phyloP scores from a whole-genome alignment of 2,888 invertebrate genomes.

The Automeris io region DNA sequence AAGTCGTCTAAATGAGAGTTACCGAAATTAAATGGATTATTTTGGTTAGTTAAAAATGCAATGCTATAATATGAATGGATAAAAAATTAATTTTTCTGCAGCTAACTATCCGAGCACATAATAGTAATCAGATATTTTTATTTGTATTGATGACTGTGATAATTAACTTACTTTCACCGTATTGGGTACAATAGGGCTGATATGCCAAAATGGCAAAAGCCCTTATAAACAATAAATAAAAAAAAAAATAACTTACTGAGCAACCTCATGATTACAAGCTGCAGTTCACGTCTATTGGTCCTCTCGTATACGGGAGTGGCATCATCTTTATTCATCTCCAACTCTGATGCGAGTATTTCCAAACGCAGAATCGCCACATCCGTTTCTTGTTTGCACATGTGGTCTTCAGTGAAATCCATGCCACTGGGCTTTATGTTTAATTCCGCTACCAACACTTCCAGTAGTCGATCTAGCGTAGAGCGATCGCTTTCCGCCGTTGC shows the following conservation, averaged over 20 bases:
- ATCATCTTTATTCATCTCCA: slow-evolving; percentile 78
- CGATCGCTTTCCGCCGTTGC: slow-evolving; percentile 89
- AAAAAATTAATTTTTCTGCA: background rate
- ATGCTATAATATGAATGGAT: slow-evolving; percentile 11
- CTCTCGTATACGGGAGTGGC: slow-evolving; percentile 77
- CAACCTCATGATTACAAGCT: slow-evolving; percentile 90
- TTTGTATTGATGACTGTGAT: background rate
- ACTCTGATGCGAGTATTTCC: slow-evolving; percentile 82
- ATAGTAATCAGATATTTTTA: too few species aligned
- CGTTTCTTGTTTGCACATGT: slow-evolving; percentile 86
- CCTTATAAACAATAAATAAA: too few species aligned
- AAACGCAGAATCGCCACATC: slow-evolving; percentile 92
- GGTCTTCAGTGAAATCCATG: slow-evolving; percentile 58
- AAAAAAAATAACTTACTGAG: slow-evolving; percentile 81
- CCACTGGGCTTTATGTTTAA: slow-evolving; percentile 79
- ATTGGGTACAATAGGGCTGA: too few species aligned
- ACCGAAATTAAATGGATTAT: too few species aligned
- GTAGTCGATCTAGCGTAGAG: slow-evolving; percentile 84
- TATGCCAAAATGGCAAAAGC: too few species aligned
- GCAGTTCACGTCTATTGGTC: slow-evolving; percentile 88
- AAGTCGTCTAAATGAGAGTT: too few species aligned
- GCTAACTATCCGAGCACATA: too few species aligned
- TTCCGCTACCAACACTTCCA: slow-evolving; percentile 84
- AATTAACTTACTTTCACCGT: slow-evolving; percentile 78
- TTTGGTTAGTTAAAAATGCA: too few species aligned